Evolutionary conservation across 2,888 invertebrate species (phyloP), one percentile per base, ranked within the genome.

Genomic region (Rotaria magnacalcarata): DNA sequence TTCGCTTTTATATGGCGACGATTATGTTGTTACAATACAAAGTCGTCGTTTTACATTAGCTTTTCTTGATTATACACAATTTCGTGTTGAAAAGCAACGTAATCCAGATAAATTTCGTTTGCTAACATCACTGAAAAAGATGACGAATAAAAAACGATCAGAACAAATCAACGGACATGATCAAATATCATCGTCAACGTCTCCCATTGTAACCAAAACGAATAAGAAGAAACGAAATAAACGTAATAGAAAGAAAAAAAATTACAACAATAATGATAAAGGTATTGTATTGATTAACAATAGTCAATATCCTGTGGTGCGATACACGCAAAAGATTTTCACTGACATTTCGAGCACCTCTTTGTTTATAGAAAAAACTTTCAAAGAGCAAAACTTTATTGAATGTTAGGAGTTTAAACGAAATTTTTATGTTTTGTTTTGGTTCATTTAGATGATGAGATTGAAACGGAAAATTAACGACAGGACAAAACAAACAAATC

Each of bases 21-120:
- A 80, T 80, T 80, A 47, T 80, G 7, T 43, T 24, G n/a, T 80
- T 11, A 47, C 80, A 80, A 80, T 80, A 47, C 47, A 80, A 43
- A 43, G n/a, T 80, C 80, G 80, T 47, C 43, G 47, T 8, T 80
- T 80, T 80, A 24, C 80, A 43, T 10, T 47, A 47, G 80, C 80
- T 24, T 80, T 80, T 80, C 43, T 80, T 47, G 80, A 80, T 47
- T 80, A 47, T n/a, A 47, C 47, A 21, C 80, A 47, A 43, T 47
- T 47, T 80, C 47, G 80, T 80, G n/a, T 80, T 7, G 80, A 80
- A 80, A 80, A 80, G 24, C 24, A 43, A 47, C 21, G 21, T 43
- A 80, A 47, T 47, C 43, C 80, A 0, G 80, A 67, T 27, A 67
- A 67, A 27, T 67, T 67, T 67, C 67, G 34, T 34, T 19, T 67